A percentile compares a stretch with the other conserved stretches of the same genome.
These are phyloP conservation scores for Vidua chalybeata DNA, from an alignment of 2,113 vertebrate genomes.

Conservation along the genomic window DNA sequence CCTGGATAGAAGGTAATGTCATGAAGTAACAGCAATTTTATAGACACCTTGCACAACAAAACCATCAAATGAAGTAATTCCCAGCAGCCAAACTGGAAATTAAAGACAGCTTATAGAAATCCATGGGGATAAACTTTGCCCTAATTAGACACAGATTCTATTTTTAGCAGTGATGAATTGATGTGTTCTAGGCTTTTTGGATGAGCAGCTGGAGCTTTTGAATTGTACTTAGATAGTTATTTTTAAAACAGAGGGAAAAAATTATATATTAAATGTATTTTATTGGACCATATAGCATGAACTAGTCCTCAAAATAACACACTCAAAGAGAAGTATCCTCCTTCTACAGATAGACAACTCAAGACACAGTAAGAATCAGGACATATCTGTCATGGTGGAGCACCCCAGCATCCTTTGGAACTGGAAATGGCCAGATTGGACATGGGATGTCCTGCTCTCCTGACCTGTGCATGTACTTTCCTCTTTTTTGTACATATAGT, in stretches of 20 bases:
- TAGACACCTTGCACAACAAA: not conserved
- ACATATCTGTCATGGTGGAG: rapidly evolving
- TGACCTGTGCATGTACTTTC: rapidly evolving
- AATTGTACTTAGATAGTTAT: not conserved
- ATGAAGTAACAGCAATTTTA: not conserved
- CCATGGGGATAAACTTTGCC: not conserved
- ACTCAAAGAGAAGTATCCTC: not conserved
- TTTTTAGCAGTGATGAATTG: not conserved
- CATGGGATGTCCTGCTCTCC: not conserved
- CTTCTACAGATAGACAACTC: not conserved
- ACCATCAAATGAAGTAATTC: not conserved
- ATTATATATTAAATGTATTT: not conserved
- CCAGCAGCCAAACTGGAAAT: constrained; percentile 3
- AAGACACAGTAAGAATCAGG: not conserved
- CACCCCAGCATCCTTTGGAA: not conserved
- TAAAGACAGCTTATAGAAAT: not conserved
- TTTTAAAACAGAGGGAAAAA: not conserved
- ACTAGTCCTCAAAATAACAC: not conserved
- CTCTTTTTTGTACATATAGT: not conserved
- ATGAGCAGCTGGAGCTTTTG: not conserved
- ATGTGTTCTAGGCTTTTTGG: not conserved
- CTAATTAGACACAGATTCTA: not conserved
- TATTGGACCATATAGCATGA: rapidly evolving
- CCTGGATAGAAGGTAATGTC: not conserved
- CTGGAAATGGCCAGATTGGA: not conserved